Evolutionary conservation across 92 coral and sea anemone species (phyloP).

Genomic region (Paragorgia papillata): DNA sequence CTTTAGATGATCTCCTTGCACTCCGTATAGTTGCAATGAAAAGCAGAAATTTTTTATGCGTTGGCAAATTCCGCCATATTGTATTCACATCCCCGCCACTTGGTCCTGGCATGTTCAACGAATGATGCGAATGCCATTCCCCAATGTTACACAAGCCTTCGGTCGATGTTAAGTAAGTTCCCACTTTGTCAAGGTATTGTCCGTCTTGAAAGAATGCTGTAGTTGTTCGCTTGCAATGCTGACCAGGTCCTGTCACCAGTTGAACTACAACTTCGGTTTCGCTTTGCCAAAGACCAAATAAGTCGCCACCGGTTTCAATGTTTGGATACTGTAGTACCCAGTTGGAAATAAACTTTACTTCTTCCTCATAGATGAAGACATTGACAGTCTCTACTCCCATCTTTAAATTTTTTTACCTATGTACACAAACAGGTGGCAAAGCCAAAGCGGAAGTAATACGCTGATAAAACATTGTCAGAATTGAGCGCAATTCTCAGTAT

Average conservation of each 20-base stretch:
- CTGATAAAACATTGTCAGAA: no score
- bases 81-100: constrained; percentile 41
- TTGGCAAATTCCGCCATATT: constrained; percentile 41
- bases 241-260: constrained; percentile 39
- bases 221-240: constrained; percentile 31
- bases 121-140: constrained; percentile 54
- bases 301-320: constrained; percentile 46
- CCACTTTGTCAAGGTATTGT: constrained; percentile 16
- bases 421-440: background rate
- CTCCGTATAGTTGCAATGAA: constrained; percentile 33
- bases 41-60: constrained; percentile 30
- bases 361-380: constrained; percentile 5
- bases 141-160: constrained; percentile 48
- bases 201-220: constrained; percentile 43
- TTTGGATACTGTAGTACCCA: constrained; percentile 10
- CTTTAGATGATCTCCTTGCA: background rate
- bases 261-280: constrained; percentile 43
- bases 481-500: no score
- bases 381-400: background rate
- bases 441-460: no score
- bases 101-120: constrained; percentile 22
- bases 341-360: background rate
- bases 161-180: constrained; percentile 15
- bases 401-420: background rate
- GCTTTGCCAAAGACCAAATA: constrained; percentile 49